Evolutionary conservation across 2,113 vertebrate genomes (phyloP).

Genomic region (Cavia aperea): DNA sequence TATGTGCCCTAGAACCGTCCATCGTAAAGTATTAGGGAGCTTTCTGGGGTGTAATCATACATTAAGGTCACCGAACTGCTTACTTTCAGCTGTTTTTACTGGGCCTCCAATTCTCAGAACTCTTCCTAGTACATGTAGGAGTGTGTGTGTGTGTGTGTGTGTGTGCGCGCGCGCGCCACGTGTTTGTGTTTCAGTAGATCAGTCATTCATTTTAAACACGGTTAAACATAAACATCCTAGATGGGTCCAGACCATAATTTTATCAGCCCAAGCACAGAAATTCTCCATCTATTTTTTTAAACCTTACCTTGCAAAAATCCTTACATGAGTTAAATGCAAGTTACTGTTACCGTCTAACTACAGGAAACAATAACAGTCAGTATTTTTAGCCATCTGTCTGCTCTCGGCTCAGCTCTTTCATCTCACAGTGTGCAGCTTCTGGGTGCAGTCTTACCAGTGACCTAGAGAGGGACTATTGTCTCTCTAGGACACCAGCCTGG

Average conservation of each 20-base stretch:
- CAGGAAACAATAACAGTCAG: not conserved
- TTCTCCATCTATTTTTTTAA: not conserved
- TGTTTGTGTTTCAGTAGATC: not conserved
- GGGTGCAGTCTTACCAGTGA: slow-evolving; percentile 29
- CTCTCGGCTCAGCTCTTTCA: not conserved
- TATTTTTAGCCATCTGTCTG: not conserved
- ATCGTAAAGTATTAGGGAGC: not conserved
- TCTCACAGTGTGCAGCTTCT: not conserved
- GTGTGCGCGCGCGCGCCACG: not conserved
- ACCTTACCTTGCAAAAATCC: not conserved
- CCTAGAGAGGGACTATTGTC: slow-evolving; percentile 62
- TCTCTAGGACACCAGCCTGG: slow-evolving; percentile 34
- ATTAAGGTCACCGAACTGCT: not conserved
- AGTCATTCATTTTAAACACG: slow-evolving; percentile 23
- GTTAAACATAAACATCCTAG: not conserved
- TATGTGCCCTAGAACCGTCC: not conserved
- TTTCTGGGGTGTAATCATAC: slow-evolving; percentile 35
- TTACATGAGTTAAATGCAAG: not conserved
- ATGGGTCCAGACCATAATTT: not conserved
- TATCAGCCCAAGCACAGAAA: not conserved
- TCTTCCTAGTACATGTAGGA: not conserved
- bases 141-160: not conserved
- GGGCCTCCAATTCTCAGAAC: not conserved
- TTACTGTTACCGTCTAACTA: not conserved
- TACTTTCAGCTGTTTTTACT: not conserved